phyloP scores from a whole-genome alignment of 2,113 vertebrate genomes.

The Butastur rufipennis region DNA sequence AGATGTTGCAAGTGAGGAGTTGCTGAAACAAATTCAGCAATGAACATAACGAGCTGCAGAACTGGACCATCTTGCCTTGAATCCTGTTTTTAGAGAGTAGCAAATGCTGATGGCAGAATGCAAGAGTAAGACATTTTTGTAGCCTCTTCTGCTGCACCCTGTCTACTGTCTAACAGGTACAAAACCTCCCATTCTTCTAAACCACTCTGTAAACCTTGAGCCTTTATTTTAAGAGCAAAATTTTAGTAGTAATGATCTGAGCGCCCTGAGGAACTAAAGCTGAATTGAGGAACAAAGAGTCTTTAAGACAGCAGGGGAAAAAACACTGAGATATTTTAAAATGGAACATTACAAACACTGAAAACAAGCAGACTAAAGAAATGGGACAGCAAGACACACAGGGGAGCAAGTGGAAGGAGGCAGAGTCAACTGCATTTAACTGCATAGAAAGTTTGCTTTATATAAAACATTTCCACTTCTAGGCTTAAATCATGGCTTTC shows the following conservation, averaged over 20 bases:
- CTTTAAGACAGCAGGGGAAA: neutral
- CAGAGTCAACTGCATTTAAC: neutral
- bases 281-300: neutral
- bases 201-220: neutral
- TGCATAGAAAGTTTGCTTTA: neutral
- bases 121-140: neutral
- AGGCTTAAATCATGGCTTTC: neutral
- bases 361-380: slow-evolving; percentile 23
- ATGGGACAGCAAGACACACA: neutral
- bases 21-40: neutral
- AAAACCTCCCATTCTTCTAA: neutral
- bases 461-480: neutral
- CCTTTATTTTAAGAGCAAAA: neutral
- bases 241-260: neutral
- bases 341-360: neutral
- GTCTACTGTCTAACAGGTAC: neutral
- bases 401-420: neutral
- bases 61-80: slow-evolving; percentile 17
- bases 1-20: neutral
- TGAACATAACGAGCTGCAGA: neutral
- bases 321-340: neutral
- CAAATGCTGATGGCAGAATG: neutral
- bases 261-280: neutral
- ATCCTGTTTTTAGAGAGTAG: neutral
- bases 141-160: neutral